A percentile compares a stretch with the other conserved stretches of the same genome.
These are phyloP conservation scores for Jacana jacana DNA, from an alignment of 2,113 vertebrate genomes.

Conservation along the genomic window DNA sequence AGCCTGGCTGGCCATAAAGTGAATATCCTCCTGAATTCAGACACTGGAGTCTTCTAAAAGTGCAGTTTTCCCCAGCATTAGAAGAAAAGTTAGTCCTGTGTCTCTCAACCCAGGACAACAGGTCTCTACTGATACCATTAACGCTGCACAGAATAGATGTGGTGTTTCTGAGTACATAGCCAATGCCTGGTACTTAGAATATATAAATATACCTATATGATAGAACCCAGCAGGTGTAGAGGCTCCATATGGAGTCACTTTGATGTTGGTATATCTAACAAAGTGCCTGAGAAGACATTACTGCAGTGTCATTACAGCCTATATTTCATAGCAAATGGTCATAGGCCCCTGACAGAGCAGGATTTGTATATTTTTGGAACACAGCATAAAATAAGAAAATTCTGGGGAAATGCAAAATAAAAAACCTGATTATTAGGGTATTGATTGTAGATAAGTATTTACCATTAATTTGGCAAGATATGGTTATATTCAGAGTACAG, in stretches of 20 bases:
- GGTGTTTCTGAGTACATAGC: too few relatives aligned
- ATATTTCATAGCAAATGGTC: not conserved
- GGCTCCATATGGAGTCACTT: not conserved
- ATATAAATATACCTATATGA: not conserved
- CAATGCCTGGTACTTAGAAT: not conserved
- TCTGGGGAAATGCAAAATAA: not conserved
- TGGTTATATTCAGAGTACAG: not conserved
- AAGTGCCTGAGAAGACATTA: not conserved
- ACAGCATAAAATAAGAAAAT: not conserved
- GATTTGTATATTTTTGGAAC: not conserved
- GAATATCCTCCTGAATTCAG: too few relatives aligned
- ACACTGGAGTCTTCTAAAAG: too few relatives aligned
- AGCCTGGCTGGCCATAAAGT: too few relatives aligned
- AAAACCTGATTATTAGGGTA: not conserved
- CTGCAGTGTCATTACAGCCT: not conserved
- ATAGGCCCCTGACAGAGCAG: not conserved
- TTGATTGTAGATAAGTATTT: not conserved
- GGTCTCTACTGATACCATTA: too few relatives aligned
- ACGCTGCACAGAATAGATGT: too few relatives aligned
- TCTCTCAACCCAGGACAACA: too few relatives aligned
- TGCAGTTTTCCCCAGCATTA: too few relatives aligned
- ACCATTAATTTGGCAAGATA: not conserved
- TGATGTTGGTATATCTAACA: not conserved
- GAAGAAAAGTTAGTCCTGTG: too few relatives aligned
- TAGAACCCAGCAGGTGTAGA: not conserved